A percentile compares a stretch with the other conserved stretches of the same genome.
phyloP scores from a whole-genome alignment of 2,113 vertebrate species.

The Maylandia zebra region DNA sequence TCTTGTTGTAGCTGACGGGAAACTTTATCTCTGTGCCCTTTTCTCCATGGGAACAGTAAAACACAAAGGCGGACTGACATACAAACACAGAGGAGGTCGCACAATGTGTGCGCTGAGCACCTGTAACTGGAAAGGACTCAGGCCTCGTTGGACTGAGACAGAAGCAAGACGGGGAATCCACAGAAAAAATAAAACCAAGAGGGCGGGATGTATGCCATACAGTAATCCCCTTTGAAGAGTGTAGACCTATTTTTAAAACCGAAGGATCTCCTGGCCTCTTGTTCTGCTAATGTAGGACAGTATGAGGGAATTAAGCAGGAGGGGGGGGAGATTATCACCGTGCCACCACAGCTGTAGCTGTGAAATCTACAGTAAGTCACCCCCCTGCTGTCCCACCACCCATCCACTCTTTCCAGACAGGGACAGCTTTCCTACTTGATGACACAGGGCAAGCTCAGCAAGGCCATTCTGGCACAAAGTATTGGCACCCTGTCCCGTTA shows the following conservation, averaged over 20 bases:
- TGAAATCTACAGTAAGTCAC: constrained; percentile 48
- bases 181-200: constrained; percentile 17
- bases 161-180: not conserved
- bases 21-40: constrained; percentile 10
- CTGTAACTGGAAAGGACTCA: constrained; percentile 33
- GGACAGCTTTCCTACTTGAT: constrained; percentile 31
- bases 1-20: not conserved
- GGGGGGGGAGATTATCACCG: constrained; percentile 46
- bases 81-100: constrained; percentile 25
- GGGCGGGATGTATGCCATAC: constrained; percentile 9
- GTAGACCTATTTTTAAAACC: constrained; percentile 48
- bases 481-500: constrained; percentile 2
- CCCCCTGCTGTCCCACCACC: not conserved
- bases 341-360: constrained; percentile 49
- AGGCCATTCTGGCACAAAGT: not conserved
- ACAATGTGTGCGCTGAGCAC: not conserved
- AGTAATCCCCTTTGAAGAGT: constrained; percentile 49
- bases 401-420: constrained; percentile 19
- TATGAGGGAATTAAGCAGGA: constrained; percentile 62
- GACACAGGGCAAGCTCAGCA: too few species aligned
- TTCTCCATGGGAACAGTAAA: constrained; percentile 43
- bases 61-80: constrained; percentile 5
- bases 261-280: constrained; percentile 54
- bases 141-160: not conserved
- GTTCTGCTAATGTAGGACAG: constrained; percentile 69